Conservation (phyloP, 2,888 invertebrate species). For the Coelinius sp. region DNA sequence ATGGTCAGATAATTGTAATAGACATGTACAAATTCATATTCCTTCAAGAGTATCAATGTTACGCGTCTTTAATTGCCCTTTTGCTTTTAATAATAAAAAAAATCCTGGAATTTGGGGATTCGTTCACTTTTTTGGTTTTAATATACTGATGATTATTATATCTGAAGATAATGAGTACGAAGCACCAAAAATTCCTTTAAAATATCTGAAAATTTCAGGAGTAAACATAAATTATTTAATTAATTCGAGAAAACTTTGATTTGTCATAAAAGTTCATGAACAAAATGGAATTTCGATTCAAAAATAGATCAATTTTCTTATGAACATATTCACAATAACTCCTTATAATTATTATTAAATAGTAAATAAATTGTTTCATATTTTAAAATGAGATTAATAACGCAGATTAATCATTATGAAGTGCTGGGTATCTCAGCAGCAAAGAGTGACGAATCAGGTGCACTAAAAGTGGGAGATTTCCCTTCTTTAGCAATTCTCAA, state of each 20-base stretch:
- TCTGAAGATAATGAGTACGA: background rate
- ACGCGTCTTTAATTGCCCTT: background rate
- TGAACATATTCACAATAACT: background rate
- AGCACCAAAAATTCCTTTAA: constrained; percentile 3
- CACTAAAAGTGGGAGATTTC: constrained; percentile 75
- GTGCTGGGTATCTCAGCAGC: constrained; percentile 65
- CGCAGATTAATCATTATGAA: constrained; percentile 43
- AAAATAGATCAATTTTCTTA: background rate
- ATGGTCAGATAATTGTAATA: background rate
- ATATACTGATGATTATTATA: constrained; percentile 4
- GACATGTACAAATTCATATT: constrained; percentile 2
- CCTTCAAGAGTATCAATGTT: background rate
- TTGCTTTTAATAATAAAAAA: background rate
- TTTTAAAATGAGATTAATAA: background rate
- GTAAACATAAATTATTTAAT: background rate
- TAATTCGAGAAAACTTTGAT: background rate
- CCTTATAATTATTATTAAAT: background rate
- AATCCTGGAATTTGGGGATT: background rate
- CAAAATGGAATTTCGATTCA: background rate
- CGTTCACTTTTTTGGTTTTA: background rate
- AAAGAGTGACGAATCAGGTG: constrained; percentile 71
- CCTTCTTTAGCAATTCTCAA: constrained; percentile 84
- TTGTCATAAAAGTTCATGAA: background rate
- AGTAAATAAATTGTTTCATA: background rate
- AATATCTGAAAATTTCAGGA: background rate